Evolutionary conservation across 2,888 invertebrate species (phyloP).

Genomic region (Lithophane socia): DNA sequence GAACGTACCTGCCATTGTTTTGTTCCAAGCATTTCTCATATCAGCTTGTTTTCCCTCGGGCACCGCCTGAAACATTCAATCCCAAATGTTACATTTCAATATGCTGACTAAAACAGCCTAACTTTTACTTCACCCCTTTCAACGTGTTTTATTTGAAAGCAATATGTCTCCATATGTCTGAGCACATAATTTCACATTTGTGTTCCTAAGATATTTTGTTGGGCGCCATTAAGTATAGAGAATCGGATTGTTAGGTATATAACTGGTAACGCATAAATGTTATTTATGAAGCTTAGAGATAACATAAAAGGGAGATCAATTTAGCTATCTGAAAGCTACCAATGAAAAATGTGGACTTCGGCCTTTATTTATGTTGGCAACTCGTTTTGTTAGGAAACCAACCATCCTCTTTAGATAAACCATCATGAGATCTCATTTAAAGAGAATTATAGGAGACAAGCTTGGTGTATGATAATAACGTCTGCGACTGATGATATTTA

Average conservation of each 20-base stretch:
- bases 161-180: conserved; percentile 72
- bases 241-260: conserved; percentile 20
- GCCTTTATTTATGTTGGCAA: conserved; percentile 9
- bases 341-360: conserved; percentile 32
- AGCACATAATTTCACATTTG: conserved; percentile 64
- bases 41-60: conserved; percentile 73
- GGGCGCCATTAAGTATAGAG: conserved; percentile 11
- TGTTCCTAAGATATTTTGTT: conserved; percentile 48
- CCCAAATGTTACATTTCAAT: conserved; percentile 87
- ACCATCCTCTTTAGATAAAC: conserved; percentile 17
- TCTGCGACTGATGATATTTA: background rate
- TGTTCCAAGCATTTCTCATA: conserved; percentile 70
- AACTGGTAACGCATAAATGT: conserved; percentile 14
- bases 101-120: conserved; percentile 83
- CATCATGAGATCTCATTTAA: conserved; percentile 1
- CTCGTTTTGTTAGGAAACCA: conserved; percentile 27
- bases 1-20: conserved; percentile 62
- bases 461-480: background rate
- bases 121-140: conserved; percentile 77
- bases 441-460: background rate
- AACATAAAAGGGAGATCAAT: conserved; percentile 39
- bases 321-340: conserved; percentile 40
- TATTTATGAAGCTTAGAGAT: conserved; percentile 44
- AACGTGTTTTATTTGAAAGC: conserved; percentile 77
- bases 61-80: conserved; percentile 79